phyloP scores from a whole-genome alignment of 2,113 vertebrate species.

The Gnathonemus longibarbis region DNA sequence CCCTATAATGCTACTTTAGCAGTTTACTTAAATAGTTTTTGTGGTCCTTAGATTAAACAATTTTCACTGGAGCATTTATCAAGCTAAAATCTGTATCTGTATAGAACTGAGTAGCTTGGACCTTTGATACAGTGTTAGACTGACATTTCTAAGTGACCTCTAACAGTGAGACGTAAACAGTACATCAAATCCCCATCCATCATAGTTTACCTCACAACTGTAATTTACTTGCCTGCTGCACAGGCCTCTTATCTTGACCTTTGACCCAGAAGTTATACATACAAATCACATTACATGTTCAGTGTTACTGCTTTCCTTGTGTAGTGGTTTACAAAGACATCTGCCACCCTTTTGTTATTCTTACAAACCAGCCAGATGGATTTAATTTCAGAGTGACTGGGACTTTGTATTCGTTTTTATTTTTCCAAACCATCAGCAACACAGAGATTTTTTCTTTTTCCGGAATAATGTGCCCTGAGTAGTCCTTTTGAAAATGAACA shows the following conservation, averaged over 20 bases:
- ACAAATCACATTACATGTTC: conserved; percentile 65
- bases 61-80: background rate
- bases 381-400: conserved; percentile 40
- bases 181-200: conserved; percentile 67
- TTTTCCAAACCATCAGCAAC: background rate
- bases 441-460: background rate
- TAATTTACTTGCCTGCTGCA: conserved; percentile 61
- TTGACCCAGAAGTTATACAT: conserved; percentile 67
- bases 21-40: background rate
- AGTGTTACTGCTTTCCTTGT: conserved; percentile 55
- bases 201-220: conserved; percentile 68
- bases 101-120: background rate
- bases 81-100: background rate
- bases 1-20: background rate
- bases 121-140: background rate
- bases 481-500: background rate
- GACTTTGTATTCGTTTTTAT: conserved; percentile 53
- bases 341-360: conserved; percentile 53
- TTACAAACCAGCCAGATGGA: conserved; percentile 35
- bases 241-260: conserved; percentile 57
- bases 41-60: background rate
- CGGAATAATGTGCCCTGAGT: background rate
- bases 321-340: conserved; percentile 60
- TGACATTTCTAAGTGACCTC: background rate
- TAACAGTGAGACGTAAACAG: conserved; percentile 24